Evolutionary conservation across 2,888 invertebrate species (phyloP).

Genomic region (Agapostemon virescens): DNA sequence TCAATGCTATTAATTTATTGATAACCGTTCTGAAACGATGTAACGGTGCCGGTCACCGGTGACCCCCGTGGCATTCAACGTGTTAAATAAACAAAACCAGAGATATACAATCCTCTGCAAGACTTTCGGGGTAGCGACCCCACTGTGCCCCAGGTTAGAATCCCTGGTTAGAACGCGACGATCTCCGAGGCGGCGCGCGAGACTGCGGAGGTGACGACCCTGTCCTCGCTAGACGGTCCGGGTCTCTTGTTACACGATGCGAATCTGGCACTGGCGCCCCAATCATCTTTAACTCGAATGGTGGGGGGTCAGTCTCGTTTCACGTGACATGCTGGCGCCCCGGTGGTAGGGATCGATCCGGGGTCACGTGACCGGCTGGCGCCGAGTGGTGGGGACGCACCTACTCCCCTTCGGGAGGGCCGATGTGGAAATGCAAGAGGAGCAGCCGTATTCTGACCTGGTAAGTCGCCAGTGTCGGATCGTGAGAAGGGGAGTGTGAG

Average conservation of each 20-base stretch:
- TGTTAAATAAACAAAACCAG: too few relatives aligned
- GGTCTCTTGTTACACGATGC: conserved; percentile 76
- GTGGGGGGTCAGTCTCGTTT: conserved; percentile 47
- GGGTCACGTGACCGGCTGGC: conserved; percentile 58
- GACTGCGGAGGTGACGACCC: background rate
- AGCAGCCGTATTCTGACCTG: conserved; percentile 78
- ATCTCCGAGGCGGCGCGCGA: background rate
- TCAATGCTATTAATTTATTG: too few relatives aligned
- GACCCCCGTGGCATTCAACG: too few relatives aligned
- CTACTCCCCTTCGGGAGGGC: conserved; percentile 54
- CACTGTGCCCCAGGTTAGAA: too few relatives aligned
- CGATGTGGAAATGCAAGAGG: conserved; percentile 54
- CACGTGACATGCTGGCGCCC: conserved; percentile 67
- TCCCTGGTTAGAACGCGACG: background rate
- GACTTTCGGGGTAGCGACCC: too few relatives aligned
- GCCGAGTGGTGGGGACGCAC: conserved; percentile 54
- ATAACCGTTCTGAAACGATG: too few relatives aligned
- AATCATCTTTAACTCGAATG: conserved; percentile 71
- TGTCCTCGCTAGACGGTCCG: background rate
- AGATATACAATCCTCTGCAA: too few relatives aligned
- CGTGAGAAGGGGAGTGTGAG: conserved; percentile 65
- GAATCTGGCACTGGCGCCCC: conserved; percentile 69
- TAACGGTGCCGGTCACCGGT: too few relatives aligned
- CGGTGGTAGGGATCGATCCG: conserved; percentile 54
- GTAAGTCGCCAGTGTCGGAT: conserved; percentile 79